Conservation (phyloP, 2,113 vertebrate genomes). For the Andinoacara biseriatus region DNA sequence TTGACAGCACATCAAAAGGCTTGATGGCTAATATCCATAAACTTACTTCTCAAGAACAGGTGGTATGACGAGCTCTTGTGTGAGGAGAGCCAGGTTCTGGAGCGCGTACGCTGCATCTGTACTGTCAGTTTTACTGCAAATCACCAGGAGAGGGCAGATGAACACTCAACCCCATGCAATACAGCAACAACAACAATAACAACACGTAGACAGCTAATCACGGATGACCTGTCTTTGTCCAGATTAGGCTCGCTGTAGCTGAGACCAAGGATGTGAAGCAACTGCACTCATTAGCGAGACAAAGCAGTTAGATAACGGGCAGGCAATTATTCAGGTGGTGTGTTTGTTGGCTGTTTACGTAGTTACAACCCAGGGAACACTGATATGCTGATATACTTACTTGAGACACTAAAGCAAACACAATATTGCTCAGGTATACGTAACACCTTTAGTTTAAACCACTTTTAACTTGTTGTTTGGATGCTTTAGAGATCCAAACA, state of each 20-base stretch:
- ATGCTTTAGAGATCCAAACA: not conserved
- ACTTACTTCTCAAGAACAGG: conserved; percentile 95
- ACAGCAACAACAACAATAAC: conserved; percentile 3
- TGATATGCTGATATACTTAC: not conserved
- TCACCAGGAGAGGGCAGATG: conserved; percentile 44
- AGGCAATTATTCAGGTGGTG: not conserved
- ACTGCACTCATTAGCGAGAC: not conserved
- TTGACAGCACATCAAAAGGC: not conserved
- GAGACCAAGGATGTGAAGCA: not conserved
- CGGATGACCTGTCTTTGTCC: conserved; percentile 50
- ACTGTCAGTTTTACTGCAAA: conserved; percentile 91
- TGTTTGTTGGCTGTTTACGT: conserved; percentile 2
- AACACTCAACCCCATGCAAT: conserved; percentile 1
- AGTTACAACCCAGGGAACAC: not conserved
- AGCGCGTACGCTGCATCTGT: conserved; percentile 94
- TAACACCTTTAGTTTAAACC: not conserved
- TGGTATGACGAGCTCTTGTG: conserved; percentile 93
- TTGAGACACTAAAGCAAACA: not conserved
- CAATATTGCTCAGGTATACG: not conserved
- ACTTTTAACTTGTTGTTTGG: not conserved
- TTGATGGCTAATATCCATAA: not conserved
- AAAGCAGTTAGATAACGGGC: conserved; percentile 11
- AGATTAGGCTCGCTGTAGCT: conserved; percentile 34
- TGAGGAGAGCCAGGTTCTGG: conserved; percentile 96
- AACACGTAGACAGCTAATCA: conserved; percentile 34